Conservation (phyloP, 2,113 vertebrate genomes). For the Gobius niger region DNA sequence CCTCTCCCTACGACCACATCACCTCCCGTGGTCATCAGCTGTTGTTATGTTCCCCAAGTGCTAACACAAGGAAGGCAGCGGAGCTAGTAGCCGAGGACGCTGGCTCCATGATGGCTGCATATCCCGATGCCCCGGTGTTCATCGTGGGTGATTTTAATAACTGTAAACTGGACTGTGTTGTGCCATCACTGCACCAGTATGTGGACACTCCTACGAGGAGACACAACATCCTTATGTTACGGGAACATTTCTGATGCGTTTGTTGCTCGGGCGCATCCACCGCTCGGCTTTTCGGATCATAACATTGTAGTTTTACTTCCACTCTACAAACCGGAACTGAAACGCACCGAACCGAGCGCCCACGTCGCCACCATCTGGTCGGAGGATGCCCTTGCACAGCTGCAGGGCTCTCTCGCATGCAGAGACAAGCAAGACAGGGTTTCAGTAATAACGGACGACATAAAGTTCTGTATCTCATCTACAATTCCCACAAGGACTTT, state of each 20-base stretch:
- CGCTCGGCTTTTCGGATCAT: too few species aligned
- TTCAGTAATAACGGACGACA: neutral
- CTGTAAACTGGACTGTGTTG: neutral
- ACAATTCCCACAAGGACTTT: too few species aligned
- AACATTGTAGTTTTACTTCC: too few species aligned
- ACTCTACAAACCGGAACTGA: too few species aligned
- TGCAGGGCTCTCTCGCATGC: slow-evolving; percentile 3
- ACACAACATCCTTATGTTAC: neutral
- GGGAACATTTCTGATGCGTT: neutral
- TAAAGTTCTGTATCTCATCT: too few species aligned
- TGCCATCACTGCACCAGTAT: neutral
- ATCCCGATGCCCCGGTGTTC: too few species aligned
- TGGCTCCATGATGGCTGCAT: neutral
- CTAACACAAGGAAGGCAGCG: neutral
- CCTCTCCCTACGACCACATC: neutral
- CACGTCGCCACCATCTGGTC: too few species aligned
- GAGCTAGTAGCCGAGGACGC: neutral
- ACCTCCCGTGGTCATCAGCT: slow-evolving; percentile 4
- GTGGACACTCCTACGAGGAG: neutral
- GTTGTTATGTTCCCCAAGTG: neutral
- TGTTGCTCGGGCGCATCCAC: neutral
- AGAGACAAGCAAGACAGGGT: neutral
- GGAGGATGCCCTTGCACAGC: neutral
- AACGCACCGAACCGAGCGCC: too few species aligned
- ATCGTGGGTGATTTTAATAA: neutral